Percentiles rank a stretch among this genome's conserved stretches.
phyloP scores from a whole-genome alignment of 2,113 vertebrate species.

The Myiagra hebetior region DNA sequence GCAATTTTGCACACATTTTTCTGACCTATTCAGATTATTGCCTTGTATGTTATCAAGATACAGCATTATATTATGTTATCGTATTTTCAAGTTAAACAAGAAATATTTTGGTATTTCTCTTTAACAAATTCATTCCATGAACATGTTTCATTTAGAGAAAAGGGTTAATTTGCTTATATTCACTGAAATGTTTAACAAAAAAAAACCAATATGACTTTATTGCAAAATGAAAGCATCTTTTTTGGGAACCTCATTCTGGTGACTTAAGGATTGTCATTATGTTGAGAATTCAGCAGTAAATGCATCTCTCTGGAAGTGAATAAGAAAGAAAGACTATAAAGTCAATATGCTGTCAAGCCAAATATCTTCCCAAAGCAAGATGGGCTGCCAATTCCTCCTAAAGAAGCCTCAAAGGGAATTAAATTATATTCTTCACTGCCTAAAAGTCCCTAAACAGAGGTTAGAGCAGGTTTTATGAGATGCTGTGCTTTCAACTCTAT shows the following conservation, averaged over 20 bases:
- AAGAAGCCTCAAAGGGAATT: slow-evolving; percentile 62
- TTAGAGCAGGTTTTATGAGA: slow-evolving; percentile 31
- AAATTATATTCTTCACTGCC: slow-evolving; percentile 60
- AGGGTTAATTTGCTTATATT: neutral
- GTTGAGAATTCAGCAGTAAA: slow-evolving; percentile 33
- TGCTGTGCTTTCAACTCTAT: slow-evolving; percentile 24
- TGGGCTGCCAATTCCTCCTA: slow-evolving; percentile 48
- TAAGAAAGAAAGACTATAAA: slow-evolving; percentile 53
- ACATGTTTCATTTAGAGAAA: neutral
- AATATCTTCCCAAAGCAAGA: slow-evolving; percentile 60
- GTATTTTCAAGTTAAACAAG: neutral
- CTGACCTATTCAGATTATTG: neutral
- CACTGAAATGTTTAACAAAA: neutral
- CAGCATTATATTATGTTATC: neutral
- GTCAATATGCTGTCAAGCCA: slow-evolving; percentile 65
- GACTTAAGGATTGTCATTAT: slow-evolving; percentile 41
- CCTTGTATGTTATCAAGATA: neutral
- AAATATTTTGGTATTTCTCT: neutral
- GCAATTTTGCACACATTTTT: neutral
- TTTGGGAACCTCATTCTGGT: neutral
- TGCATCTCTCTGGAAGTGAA: slow-evolving; percentile 28
- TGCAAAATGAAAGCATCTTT: slow-evolving; percentile 25
- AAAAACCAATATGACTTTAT: neutral
- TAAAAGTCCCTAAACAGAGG: slow-evolving; percentile 42
- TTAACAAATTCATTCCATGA: neutral